phyloP scores from a whole-genome alignment of 1,140 invertebrate species.

The Maniola jurtina region DNA sequence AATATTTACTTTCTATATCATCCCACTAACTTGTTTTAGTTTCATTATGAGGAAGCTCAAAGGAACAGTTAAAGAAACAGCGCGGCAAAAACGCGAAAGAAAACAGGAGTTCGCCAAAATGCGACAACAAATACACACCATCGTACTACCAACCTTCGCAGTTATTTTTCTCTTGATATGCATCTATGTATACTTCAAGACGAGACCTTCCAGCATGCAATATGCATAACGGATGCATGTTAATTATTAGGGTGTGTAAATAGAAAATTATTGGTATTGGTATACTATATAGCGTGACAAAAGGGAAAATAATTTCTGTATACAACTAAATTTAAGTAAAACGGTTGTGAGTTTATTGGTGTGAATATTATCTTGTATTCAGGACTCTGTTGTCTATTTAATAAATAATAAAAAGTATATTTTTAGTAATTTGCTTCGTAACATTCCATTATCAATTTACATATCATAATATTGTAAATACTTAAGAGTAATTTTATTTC shows the following conservation, averaged over 20 bases:
- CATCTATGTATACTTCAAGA: constrained; percentile 88
- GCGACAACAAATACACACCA: constrained; percentile 86
- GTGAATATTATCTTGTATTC: constrained; percentile 8
- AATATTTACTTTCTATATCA: constrained; percentile 2
- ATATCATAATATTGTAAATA: not conserved
- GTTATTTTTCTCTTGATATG: constrained; percentile 86
- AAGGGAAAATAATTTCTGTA: constrained; percentile 9
- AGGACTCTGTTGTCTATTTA: not conserved
- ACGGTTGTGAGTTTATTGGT: constrained; percentile 34
- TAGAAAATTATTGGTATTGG: constrained; percentile 15
- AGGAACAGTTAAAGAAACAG: constrained; percentile 88
- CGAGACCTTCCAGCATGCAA: constrained; percentile 80
- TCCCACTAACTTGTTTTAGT: constrained; percentile 23
- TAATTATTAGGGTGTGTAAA: constrained; percentile 16
- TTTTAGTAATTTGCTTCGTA: not conserved
- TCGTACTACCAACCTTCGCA: constrained; percentile 85
- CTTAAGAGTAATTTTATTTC: too few species aligned
- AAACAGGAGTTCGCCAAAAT: constrained; percentile 90
- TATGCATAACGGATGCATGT: constrained; percentile 50
- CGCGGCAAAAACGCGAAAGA: constrained; percentile 89
- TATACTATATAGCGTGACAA: constrained; percentile 6
- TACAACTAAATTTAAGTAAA: constrained; percentile 15
- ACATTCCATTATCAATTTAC: not conserved
- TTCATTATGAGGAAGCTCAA: constrained; percentile 86
- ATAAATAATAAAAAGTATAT: not conserved